Conservation (phyloP, 2,113 vertebrate genomes). For the Perca flavescens region DNA sequence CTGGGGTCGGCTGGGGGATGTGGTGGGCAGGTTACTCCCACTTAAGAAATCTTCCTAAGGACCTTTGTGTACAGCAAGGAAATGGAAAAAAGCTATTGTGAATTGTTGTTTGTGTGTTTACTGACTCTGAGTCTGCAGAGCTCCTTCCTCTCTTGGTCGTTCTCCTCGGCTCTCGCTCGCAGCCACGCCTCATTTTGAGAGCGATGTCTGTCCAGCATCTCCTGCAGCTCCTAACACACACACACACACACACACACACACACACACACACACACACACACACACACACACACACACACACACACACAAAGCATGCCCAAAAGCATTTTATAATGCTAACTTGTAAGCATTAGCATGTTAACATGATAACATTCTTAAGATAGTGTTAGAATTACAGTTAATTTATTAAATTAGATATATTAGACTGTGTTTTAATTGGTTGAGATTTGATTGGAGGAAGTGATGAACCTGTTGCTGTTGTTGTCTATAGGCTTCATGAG, state of each 20-base stretch:
- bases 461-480: conserved; percentile 79
- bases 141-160: conserved; percentile 81
- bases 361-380: too few relatives aligned
- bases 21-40: background rate
- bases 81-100: background rate
- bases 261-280: conserved; percentile 5
- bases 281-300: background rate
- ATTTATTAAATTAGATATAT: background rate
- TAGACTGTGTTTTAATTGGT: background rate
- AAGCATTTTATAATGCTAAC: background rate
- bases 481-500: conserved; percentile 68
- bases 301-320: background rate
- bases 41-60: background rate
- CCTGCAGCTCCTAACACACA: conserved; percentile 76
- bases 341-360: background rate
- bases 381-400: too few relatives aligned
- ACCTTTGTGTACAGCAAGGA: background rate
- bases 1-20: background rate
- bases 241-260: conserved; percentile 10
- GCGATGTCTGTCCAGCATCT: conserved; percentile 83
- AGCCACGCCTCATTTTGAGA: conserved; percentile 83
- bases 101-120: conserved; percentile 1
- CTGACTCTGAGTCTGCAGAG: conserved; percentile 80
- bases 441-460: background rate
- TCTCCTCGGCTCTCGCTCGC: conserved; percentile 80